Conservation (phyloP, 2,888 invertebrate species). For the Cataglyphis cursor region DNA sequence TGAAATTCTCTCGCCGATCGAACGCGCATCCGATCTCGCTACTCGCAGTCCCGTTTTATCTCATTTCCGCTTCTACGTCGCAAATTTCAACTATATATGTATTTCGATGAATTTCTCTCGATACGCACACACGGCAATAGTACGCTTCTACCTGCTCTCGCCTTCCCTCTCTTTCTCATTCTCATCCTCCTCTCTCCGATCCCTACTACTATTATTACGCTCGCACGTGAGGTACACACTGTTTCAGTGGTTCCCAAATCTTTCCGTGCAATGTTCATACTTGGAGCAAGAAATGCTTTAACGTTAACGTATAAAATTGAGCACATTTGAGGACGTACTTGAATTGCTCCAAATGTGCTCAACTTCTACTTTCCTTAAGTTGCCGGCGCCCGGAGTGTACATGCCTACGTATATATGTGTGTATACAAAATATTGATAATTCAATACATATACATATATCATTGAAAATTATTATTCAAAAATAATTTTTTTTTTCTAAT, state of each 20-base stretch:
- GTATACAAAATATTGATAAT: not conserved
- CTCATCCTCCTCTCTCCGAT: not conserved
- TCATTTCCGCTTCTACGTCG: constrained; percentile 17
- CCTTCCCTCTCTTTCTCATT: too few relatives aligned
- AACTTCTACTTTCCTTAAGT: not conserved
- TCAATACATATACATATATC: not conserved
- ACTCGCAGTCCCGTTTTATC: constrained; percentile 4
- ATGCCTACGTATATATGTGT: too few relatives aligned
- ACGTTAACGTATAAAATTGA: not conserved
- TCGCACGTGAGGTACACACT: constrained; percentile 10
- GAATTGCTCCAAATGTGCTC: not conserved
- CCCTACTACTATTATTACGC: not conserved
- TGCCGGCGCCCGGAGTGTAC: not conserved
- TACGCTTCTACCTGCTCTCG: constrained; percentile 32
- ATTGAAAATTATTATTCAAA: too few relatives aligned
- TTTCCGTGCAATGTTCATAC: not conserved
- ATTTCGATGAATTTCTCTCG: constrained; percentile 39
- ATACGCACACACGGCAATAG: constrained; percentile 28
- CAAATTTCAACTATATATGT: constrained; percentile 15
- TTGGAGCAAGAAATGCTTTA: not conserved
- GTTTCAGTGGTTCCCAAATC: constrained; percentile 37
- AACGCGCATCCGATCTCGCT: not conserved
- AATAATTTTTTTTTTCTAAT: too few relatives aligned
- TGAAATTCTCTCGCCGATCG: not conserved
- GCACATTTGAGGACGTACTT: not conserved